Evolutionary conservation across 53 echinoderm and acorn worm species (phyloP), one percentile per base, ranked within the genome.

Genomic region (Echinarachnius parma): DNA sequence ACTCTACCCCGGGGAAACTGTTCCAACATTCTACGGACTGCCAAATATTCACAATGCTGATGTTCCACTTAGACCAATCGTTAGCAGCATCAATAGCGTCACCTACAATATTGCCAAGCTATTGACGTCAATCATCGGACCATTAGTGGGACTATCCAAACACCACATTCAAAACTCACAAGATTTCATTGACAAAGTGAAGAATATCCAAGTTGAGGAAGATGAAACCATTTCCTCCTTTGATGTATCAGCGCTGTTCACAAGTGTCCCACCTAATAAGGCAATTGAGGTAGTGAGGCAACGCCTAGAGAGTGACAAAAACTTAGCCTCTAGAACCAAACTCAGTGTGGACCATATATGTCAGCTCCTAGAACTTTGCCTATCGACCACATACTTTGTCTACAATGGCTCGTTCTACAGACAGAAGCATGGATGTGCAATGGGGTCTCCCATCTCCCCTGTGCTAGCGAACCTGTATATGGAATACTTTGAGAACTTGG

Each of bases 91-190:
- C 2, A 76, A 76, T 57, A 75, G 76, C 32, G 61, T 69, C 48
- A 84, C 84, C 2, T 80, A 80, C 57, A 84, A 84, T 39, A 78
- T 57, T 48, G 70, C 84, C 30, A 77, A 78, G 57, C 31, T 67
- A 31, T 48, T 84, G 21, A 69, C 84, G 21, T 64, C 66, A 9
- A 53, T 77, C 28, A 67, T 83, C 30, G 46, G 39, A 30, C 77
- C 84, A 14, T 56, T 78, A 23, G 77, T 68, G 14, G 78, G 84
- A 22, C 69, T 42, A 45, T 78, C 61, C 5, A 48, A 37, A 21
- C 84, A 71, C 32, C 46, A 52, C 75, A 32, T 82, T 27, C 28
- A 35, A 21, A 82, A 82, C 34, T 62, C 76, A 28, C 22, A 18
- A 31, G 82, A 63, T 21, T 63, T 82, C 61, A 50, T 63, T n/a